phyloP scores from a whole-genome alignment of 2,113 vertebrate genomes.

The Tiliqua scincoides region DNA sequence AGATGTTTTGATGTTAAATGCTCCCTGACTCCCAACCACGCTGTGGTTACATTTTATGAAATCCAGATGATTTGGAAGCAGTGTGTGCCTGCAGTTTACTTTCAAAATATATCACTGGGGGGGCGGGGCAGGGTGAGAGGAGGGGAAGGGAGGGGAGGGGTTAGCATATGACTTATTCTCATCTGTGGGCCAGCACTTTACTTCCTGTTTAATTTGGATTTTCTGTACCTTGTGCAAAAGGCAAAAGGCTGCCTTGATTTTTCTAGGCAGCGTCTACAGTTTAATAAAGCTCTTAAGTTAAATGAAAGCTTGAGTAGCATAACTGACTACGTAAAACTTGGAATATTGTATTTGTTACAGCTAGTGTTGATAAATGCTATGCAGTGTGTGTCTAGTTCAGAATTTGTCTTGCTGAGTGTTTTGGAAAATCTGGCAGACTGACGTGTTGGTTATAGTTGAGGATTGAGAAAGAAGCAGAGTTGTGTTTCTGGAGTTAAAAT shows the following conservation, averaged over 20 bases:
- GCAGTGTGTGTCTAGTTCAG: conserved; percentile 62
- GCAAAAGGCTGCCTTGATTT: conserved; percentile 61
- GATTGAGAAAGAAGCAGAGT: conserved; percentile 58
- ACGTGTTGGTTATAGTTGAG: conserved; percentile 57
- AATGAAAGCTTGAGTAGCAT: conserved; percentile 65
- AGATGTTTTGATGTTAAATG: conserved; percentile 69
- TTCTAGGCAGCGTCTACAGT: conserved; percentile 63
- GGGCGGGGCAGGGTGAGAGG: not conserved
- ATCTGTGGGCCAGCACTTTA: conserved; percentile 64
- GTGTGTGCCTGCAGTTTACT: conserved; percentile 62
- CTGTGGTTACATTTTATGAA: conserved; percentile 74
- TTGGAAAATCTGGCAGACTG: conserved; percentile 67
- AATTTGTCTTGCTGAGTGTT: conserved; percentile 51
- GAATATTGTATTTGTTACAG: conserved; percentile 69
- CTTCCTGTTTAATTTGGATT: conserved; percentile 78
- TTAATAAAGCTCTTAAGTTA: conserved; percentile 67
- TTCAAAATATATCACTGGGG: conserved; percentile 64
- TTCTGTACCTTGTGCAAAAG: conserved; percentile 61
- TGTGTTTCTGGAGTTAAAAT: conserved; percentile 76
- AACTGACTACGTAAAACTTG: conserved; percentile 72
- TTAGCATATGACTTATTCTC: conserved; percentile 58
- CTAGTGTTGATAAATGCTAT: conserved; percentile 66
- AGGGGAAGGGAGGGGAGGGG: conserved; percentile 22
- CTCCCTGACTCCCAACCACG: conserved; percentile 65
- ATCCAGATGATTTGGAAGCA: conserved; percentile 78